Evolutionary conservation across 2,113 vertebrate species (phyloP).

Genomic region (Microcebus lehilahytsara): DNA sequence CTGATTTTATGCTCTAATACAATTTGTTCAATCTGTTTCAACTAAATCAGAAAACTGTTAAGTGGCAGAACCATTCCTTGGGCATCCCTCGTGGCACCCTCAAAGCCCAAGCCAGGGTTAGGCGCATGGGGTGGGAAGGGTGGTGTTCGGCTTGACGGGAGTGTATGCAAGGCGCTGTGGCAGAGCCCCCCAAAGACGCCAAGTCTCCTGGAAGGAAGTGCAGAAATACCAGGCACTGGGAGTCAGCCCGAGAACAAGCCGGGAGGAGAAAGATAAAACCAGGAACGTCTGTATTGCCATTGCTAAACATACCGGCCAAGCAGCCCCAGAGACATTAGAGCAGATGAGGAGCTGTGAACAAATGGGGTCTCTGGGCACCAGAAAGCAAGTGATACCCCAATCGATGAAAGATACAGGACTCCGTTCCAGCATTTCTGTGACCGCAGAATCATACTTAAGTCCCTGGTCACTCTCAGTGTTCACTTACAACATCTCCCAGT

Average conservation of each 20-base stretch:
- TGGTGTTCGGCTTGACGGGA: not conserved
- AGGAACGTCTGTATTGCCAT: not conserved
- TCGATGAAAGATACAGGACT: not conserved
- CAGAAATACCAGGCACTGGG: not conserved
- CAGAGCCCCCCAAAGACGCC: no score
- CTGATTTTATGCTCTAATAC: not conserved
- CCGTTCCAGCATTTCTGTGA: accelerated
- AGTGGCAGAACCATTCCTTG: not conserved
- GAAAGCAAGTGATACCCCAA: not conserved
- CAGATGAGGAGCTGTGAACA: not conserved
- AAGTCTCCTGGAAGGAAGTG: not conserved
- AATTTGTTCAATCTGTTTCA: not conserved
- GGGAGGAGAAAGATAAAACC: not conserved
- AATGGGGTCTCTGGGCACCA: not conserved
- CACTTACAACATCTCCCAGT: not conserved
- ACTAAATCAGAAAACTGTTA: not conserved
- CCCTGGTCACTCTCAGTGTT: not conserved
- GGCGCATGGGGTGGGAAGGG: not conserved
- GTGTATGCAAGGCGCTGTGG: no score
- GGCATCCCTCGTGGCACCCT: not conserved
- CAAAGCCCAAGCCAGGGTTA: not conserved
- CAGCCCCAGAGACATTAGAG: not conserved
- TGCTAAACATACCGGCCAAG: not conserved
- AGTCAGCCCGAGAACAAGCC: not conserved
- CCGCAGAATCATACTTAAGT: not conserved